Percentiles rank a stretch among this genome's conserved stretches.
Conservation (phyloP, 2,797 vertebrate genomes). For the Scomberomorus guttatus region DNA sequence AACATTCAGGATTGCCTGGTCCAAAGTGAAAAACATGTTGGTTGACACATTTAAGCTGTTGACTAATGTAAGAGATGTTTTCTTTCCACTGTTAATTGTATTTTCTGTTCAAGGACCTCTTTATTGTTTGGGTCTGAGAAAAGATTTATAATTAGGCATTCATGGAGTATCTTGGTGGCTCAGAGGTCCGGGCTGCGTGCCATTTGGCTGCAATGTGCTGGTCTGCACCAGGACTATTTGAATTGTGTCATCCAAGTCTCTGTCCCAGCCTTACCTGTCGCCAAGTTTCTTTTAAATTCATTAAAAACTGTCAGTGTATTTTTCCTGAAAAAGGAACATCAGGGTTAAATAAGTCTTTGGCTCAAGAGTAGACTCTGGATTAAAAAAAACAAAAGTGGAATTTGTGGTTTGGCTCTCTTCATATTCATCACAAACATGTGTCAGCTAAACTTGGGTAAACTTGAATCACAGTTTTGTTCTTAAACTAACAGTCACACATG, state of each 20-base stretch:
- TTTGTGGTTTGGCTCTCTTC: neutral
- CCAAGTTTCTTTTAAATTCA: slow-evolving; percentile 6
- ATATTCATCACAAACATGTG: neutral
- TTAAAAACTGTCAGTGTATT: neutral
- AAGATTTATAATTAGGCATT: slow-evolving; percentile 16
- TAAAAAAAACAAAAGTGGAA: neutral
- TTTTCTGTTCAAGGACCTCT: neutral
- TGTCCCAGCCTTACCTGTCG: too few species aligned
- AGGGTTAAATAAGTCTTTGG: neutral
- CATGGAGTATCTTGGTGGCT: slow-evolving; percentile 5
- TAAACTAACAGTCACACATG: neutral
- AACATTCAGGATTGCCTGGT: too few species aligned
- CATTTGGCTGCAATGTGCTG: slow-evolving; percentile 11
- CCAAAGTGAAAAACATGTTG: too few species aligned
- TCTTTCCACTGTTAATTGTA: neutral
- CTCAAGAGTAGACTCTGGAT: neutral
- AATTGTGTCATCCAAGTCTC: neutral
- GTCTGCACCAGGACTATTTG: slow-evolving; percentile 4
- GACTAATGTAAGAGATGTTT: neutral
- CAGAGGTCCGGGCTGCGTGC: slow-evolving; percentile 2
- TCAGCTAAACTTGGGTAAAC: neutral
- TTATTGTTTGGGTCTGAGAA: neutral
- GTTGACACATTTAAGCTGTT: too few species aligned
- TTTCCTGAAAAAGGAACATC: neutral
- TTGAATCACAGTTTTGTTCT: neutral